A percentile compares a stretch with the other conserved stretches of the same genome.
Evolutionary conservation across 2,797 vertebrate genomes (phyloP).

Genomic region (Sphaeramia orbicularis): DNA sequence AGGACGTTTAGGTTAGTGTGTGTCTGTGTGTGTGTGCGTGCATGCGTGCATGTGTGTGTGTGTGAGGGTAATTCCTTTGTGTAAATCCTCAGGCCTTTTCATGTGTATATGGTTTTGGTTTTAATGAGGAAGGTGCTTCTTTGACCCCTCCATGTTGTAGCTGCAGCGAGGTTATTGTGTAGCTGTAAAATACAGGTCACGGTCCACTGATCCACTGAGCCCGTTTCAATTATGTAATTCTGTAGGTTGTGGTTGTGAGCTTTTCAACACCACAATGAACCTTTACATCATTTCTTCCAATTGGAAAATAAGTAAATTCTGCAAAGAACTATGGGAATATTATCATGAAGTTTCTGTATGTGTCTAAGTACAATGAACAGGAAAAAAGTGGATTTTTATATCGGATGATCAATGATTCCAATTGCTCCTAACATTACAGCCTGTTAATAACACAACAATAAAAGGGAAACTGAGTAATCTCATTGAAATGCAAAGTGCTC

Average conservation of each 20-base stretch:
- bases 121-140: constrained; percentile 64
- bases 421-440: too few relatives aligned
- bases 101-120: constrained; percentile 48
- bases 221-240: constrained; percentile 33
- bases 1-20: constrained; percentile 20
- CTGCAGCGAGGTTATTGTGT: constrained; percentile 53
- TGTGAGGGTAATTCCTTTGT: constrained; percentile 26
- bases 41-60: constrained; percentile 22
- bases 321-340: not conserved
- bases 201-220: constrained; percentile 44
- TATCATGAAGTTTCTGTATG: too few relatives aligned
- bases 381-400: too few relatives aligned
- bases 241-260: constrained; percentile 15
- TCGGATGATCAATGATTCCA: too few relatives aligned
- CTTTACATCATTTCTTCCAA: not conserved
- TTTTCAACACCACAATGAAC: constrained; percentile 19
- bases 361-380: too few relatives aligned
- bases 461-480: too few relatives aligned
- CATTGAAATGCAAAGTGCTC: too few relatives aligned
- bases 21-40: constrained; percentile 18
- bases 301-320: not conserved
- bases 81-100: constrained; percentile 43
- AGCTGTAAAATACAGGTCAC: constrained; percentile 51
- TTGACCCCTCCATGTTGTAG: constrained; percentile 56
- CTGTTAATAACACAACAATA: too few relatives aligned